These are phyloP conservation scores for Hippocampus abdominalis DNA, from an alignment of 2,113 vertebrate genomes.

Conservation along the genomic window DNA sequence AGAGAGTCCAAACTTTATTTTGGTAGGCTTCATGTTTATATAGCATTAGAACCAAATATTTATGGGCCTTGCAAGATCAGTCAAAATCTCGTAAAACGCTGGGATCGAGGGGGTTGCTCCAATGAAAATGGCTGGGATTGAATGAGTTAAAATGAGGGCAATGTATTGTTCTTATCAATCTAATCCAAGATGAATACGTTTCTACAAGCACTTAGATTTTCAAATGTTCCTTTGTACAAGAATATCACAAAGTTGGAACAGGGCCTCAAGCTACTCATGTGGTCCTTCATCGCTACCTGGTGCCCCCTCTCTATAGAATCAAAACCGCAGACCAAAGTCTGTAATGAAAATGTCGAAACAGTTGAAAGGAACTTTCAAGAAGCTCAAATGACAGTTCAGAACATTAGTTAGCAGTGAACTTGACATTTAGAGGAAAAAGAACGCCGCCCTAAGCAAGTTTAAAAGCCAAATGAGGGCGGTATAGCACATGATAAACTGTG, in stretches of 20 bases:
- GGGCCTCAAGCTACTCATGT: not conserved
- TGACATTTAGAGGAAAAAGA: not conserved
- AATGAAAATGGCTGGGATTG: no score
- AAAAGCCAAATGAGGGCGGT: conserved; percentile 14
- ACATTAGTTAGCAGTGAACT: conserved; percentile 16
- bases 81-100: no score
- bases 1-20: no score
- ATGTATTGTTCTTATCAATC: no score
- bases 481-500: conserved; percentile 29
- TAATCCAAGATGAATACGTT: not conserved
- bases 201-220: not conserved
- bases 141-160: no score
- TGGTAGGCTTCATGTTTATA: no score
- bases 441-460: conserved; percentile 1
- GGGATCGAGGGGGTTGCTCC: no score
- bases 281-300: no score
- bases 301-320: no score
- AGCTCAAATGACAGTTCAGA: conserved; percentile 9
- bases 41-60: no score
- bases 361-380: not conserved
- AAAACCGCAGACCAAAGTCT: not conserved
- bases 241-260: not conserved
- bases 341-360: no score
- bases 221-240: not conserved
- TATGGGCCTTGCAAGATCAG: no score